Conservation (phyloP, 2,888 invertebrate genomes). For the Cerceris rybyensis region DNA sequence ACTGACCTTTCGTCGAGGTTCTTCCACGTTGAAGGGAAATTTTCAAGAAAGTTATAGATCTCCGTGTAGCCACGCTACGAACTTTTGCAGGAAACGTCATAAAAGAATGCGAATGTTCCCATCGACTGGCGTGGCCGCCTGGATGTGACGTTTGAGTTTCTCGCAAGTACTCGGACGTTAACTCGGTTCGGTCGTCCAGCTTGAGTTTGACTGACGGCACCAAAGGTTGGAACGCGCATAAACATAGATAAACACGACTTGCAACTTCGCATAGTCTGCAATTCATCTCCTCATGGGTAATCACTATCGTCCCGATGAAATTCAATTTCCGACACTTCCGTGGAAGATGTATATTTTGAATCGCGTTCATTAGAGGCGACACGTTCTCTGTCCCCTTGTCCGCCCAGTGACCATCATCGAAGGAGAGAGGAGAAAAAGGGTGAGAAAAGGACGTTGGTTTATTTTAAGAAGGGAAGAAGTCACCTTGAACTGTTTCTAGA, state of each 20-base stretch:
- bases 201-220: constrained; percentile 33
- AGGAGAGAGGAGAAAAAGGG: not conserved
- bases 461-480: not conserved
- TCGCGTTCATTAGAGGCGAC: constrained; percentile 55
- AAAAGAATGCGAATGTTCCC: not conserved
- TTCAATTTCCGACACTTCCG: constrained; percentile 55
- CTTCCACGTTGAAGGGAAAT: not conserved
- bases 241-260: constrained; percentile 20
- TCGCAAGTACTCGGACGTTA: constrained; percentile 41
- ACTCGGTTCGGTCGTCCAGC: constrained; percentile 37
- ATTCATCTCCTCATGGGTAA: constrained; percentile 52
- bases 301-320: constrained; percentile 54
- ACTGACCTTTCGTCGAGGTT: too few species aligned
- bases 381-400: constrained; percentile 33
- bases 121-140: constrained; percentile 37
- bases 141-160: constrained; percentile 53
- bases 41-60: not conserved
- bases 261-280: constrained; percentile 30
- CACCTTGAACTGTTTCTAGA: not conserved
- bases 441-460: not conserved
- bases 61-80: not conserved
- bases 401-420: constrained; percentile 28
- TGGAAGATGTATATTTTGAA: constrained; percentile 56
- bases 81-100: not conserved
- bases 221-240: constrained; percentile 34